Percentiles rank a stretch among this genome's conserved stretches.
These are phyloP conservation scores for Antidorcas marsupialis DNA, from an alignment of 2,113 vertebrate genomes.

Conservation along the genomic window DNA sequence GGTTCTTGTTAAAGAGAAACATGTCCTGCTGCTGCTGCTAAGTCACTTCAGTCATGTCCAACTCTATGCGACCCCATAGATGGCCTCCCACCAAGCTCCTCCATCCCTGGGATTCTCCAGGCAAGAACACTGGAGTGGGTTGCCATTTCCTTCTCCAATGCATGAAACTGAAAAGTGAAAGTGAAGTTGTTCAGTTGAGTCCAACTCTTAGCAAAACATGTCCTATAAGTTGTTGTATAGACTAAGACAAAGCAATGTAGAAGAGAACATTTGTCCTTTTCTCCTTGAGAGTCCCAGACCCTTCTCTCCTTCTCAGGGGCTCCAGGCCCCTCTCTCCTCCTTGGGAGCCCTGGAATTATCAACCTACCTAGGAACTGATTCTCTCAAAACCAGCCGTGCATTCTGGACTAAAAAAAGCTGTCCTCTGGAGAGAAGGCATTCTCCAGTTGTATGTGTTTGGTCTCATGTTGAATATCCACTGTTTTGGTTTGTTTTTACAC, in stretches of 20 bases:
- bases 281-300: background rate
- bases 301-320: background rate
- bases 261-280: background rate
- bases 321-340: background rate
- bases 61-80: too few species aligned
- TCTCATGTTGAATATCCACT: background rate
- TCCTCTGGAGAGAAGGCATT: constrained; percentile 8
- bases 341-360: background rate
- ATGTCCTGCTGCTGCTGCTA: background rate
- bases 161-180: too few species aligned
- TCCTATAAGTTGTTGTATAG: background rate
- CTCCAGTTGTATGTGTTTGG: background rate
- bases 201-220: background rate
- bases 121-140: too few species aligned
- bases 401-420: background rate
- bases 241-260: background rate
- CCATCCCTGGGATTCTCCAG: too few species aligned
- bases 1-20: background rate
- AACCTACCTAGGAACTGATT: background rate
- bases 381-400: background rate
- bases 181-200: too few species aligned
- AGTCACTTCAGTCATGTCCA: accelerated
- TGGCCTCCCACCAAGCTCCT: too few species aligned
- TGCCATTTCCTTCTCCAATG: too few species aligned
- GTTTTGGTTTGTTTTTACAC: background rate